Evolutionary conservation across 2,113 vertebrate genomes (phyloP).

Genomic region (Thalassarche chlororhynchos): DNA sequence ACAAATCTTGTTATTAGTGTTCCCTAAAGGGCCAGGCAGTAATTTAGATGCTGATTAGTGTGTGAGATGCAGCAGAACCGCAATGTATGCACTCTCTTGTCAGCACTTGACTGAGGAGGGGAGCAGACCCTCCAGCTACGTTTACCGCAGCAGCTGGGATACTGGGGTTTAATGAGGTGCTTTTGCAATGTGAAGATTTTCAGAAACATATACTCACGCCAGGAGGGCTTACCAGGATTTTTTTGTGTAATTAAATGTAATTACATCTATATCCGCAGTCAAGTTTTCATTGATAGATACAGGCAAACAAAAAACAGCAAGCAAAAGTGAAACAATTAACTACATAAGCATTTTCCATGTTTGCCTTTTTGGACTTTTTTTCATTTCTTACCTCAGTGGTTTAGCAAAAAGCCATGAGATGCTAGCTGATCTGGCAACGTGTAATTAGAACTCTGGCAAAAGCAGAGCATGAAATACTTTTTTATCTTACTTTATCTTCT

Average conservation of each 20-base stretch:
- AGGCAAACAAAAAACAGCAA: not conserved
- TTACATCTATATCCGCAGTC: not conserved
- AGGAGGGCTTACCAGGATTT: not conserved
- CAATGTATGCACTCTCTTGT: not conserved
- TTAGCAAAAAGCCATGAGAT: not conserved
- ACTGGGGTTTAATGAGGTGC: not conserved
- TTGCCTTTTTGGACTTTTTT: not conserved
- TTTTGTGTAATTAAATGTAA: slow-evolving; percentile 16
- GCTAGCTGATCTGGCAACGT: not conserved
- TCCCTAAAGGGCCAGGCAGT: not conserved
- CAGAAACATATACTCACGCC: not conserved
- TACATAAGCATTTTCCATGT: not conserved
- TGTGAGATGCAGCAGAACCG: not conserved
- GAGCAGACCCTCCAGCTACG: not conserved
- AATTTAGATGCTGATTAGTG: not conserved
- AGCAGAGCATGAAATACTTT: not conserved
- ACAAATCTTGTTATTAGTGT: not conserved
- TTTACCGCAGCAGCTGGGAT: not conserved
- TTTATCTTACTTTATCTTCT: not conserved
- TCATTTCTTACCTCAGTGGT: not conserved
- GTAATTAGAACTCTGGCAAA: not conserved
- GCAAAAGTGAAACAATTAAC: not conserved
- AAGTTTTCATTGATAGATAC: not conserved
- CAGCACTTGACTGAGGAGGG: not conserved
- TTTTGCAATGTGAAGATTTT: not conserved